Percentiles rank a stretch among this genome's conserved stretches.
These are phyloP conservation scores for Aramus guarauna DNA, from an alignment of 2,113 vertebrate species.

Conservation along the genomic window DNA sequence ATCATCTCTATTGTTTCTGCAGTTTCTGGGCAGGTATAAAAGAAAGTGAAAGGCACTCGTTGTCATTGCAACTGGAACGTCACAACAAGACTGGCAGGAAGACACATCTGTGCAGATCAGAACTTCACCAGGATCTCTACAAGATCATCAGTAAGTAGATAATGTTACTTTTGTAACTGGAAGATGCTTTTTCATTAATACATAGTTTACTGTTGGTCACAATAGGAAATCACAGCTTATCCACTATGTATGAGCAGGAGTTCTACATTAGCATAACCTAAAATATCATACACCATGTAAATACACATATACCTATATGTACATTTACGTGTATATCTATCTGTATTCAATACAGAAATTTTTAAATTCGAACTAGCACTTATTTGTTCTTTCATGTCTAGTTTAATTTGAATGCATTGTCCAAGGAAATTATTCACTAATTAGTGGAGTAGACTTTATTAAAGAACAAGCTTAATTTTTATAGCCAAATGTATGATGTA, in stretches of 20 bases:
- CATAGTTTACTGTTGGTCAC: neutral
- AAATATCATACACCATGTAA: neutral
- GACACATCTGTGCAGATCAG: neutral
- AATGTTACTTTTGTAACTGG: neutral
- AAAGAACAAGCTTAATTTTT: neutral
- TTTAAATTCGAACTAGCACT: neutral
- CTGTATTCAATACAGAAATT: neutral
- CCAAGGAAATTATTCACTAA: neutral
- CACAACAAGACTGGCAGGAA: neutral
- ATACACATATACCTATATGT: neutral
- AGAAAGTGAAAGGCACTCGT: neutral
- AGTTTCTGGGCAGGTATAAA: slow-evolving; percentile 49
- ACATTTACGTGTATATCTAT: neutral
- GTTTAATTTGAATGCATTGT: neutral
- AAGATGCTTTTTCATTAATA: neutral
- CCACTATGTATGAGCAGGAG: neutral
- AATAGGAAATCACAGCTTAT: neutral
- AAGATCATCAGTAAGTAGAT: neutral
- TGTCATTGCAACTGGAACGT: neutral
- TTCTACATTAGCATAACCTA: neutral
- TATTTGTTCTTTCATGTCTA: neutral
- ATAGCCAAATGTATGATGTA: neutral
- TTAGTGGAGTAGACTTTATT: neutral
- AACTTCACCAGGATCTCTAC: neutral
- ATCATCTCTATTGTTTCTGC: neutral